Evolutionary conservation across 2,113 vertebrate species (phyloP).

Genomic region (Drymodes brunneopygia): DNA sequence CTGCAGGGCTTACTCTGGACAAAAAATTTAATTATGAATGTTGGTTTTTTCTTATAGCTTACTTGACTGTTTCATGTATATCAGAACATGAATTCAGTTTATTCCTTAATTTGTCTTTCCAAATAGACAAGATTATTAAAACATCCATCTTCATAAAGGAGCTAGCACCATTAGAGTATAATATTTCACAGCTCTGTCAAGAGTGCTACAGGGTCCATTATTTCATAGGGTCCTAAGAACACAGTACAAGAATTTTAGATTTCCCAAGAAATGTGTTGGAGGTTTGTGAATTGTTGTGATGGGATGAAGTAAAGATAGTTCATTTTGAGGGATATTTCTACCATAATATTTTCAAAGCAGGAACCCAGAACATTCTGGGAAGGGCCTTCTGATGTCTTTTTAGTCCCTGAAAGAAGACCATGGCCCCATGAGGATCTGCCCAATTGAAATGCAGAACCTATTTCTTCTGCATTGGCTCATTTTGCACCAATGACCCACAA

Average conservation of each 20-base stretch:
- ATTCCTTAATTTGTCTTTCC: not conserved
- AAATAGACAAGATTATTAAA: not conserved
- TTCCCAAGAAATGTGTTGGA: not conserved
- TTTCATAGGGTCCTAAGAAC: not conserved
- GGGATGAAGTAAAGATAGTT: not conserved
- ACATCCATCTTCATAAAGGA: not conserved
- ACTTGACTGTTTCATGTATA: not conserved
- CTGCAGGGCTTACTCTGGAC: not conserved
- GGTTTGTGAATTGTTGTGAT: not conserved
- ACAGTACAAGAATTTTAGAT: not conserved
- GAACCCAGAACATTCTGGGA: not conserved
- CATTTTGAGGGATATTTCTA: not conserved
- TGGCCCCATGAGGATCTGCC: not conserved
- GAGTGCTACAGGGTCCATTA: not conserved
- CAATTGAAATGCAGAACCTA: not conserved
- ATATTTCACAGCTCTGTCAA: not conserved
- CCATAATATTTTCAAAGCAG: not conserved
- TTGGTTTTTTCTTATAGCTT: not conserved
- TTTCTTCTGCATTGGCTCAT: not conserved
- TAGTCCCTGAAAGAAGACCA: not conserved
- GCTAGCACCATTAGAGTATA: not conserved
- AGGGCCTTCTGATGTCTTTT: not conserved
- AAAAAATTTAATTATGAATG: not conserved
- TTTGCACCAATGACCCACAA: not conserved
- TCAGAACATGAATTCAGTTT: not conserved